Evolutionary conservation across 2,797 vertebrate genomes (phyloP).

Genomic region (Dermochelys coriacea): DNA sequence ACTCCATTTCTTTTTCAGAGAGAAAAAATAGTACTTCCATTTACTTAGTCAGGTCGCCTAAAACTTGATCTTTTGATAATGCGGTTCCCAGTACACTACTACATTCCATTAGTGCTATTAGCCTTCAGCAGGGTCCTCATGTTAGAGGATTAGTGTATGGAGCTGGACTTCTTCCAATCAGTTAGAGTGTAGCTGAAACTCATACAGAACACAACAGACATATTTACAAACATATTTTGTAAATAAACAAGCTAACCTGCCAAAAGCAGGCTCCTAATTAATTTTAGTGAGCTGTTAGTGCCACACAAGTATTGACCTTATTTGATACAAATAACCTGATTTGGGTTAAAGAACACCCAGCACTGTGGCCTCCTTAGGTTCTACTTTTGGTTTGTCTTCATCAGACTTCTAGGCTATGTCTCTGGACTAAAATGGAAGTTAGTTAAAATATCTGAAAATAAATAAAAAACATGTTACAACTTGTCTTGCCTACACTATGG

Average conservation of each 20-base stretch:
- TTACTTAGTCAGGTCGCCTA: conserved; percentile 41
- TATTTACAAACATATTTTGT: neutral
- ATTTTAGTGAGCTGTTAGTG: conserved; percentile 1
- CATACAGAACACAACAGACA: neutral
- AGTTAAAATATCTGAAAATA: too few species aligned
- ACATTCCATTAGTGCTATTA: conserved; percentile 58
- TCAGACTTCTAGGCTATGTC: neutral
- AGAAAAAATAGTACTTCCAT: conserved; percentile 25
- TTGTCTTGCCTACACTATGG: too few species aligned
- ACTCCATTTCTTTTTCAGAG: conserved; percentile 58
- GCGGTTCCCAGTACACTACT: conserved; percentile 3
- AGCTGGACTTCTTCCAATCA: conserved; percentile 44
- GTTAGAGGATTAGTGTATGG: neutral
- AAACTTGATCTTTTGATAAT: conserved; percentile 50
- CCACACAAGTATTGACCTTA: neutral
- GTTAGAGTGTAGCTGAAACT: conserved; percentile 50
- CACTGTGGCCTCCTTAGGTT: rapidly evolving
- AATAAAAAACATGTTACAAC: neutral
- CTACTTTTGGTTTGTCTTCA: neutral
- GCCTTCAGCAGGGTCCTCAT: neutral
- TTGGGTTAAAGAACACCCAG: neutral
- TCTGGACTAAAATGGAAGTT: neutral
- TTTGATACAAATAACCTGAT: neutral
- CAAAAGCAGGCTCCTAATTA: conserved; percentile 38
- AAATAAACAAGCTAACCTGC: neutral